Conservation (phyloP, 2,888 invertebrate species). For the Luperina testacea region DNA sequence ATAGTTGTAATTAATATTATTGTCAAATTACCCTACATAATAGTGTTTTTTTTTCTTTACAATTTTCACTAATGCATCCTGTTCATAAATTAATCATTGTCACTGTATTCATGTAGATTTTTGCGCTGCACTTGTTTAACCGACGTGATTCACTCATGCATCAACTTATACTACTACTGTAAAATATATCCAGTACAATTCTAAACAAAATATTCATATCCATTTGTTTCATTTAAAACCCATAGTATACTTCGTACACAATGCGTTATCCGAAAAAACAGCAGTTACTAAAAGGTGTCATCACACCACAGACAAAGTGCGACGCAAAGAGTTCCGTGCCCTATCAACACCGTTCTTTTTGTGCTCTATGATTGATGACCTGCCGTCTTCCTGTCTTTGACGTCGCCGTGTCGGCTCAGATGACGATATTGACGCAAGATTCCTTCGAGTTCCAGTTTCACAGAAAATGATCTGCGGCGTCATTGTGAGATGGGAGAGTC, state of each 20-base stretch:
- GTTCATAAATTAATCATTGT: not conserved
- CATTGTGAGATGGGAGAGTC: conserved; percentile 44
- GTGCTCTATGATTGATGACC: conserved; percentile 84
- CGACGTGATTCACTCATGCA: no score
- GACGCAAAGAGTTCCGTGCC: conserved; percentile 75
- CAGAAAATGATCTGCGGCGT: conserved; percentile 56
- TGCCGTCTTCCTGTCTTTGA: conserved; percentile 56
- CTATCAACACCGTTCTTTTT: conserved; percentile 83
- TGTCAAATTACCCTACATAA: not conserved
- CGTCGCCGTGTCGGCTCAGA: conserved; percentile 63
- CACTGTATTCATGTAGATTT: not conserved
- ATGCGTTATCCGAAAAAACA: conserved; percentile 27
- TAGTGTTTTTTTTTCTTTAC: not conserved
- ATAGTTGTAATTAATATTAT: no score
- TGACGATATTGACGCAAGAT: conserved; percentile 77
- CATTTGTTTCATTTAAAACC: not conserved
- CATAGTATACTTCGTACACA: not conserved
- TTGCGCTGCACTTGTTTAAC: not conserved
- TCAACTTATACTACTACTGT: not conserved
- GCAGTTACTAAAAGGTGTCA: conserved; percentile 56
- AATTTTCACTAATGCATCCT: not conserved
- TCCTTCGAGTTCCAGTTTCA: conserved; percentile 59
- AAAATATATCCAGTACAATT: no score
- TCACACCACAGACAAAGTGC: conserved; percentile 76
- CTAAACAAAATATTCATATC: not conserved